Evolutionary conservation across 2,113 vertebrate genomes (phyloP).

Genomic region (Datnioides undecimradiatus): DNA sequence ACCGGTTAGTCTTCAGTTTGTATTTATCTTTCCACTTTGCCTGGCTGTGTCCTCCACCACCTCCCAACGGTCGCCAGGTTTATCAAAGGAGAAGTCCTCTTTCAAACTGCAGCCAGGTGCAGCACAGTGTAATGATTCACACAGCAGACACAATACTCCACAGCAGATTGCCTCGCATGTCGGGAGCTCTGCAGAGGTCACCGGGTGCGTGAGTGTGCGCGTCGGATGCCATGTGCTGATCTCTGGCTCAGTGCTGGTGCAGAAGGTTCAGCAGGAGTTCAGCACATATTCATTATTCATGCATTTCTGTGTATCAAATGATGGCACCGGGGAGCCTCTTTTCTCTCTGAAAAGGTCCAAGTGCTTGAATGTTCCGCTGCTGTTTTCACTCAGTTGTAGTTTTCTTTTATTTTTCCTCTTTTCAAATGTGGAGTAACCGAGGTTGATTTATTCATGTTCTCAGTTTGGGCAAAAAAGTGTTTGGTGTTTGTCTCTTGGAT

Average conservation of each 20-base stretch:
- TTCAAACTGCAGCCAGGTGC: constrained; percentile 69
- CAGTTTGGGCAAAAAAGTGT: neutral
- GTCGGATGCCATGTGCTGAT: constrained; percentile 73
- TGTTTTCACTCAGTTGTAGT: constrained; percentile 4
- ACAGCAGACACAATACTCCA: constrained; percentile 48
- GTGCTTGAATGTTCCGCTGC: neutral
- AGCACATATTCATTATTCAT: constrained; percentile 77
- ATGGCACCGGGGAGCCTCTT: constrained; percentile 38
- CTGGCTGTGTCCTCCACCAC: constrained; percentile 43
- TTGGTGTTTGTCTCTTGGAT: constrained; percentile 35
- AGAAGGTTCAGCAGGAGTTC: constrained; percentile 81
- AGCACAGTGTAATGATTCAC: constrained; percentile 65
- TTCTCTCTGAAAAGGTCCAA: constrained; percentile 23
- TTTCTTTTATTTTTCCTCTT: neutral
- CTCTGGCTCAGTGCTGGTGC: constrained; percentile 66
- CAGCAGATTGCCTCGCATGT: constrained; percentile 37
- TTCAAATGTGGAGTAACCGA: neutral
- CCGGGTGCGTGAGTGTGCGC: constrained; percentile 50
- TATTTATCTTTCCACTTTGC: constrained; percentile 70
- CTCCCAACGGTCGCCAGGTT: constrained; percentile 64
- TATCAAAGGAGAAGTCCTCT: constrained; percentile 67
- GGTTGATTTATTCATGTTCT: neutral
- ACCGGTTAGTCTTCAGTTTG: constrained; percentile 58
- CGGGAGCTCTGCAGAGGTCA: constrained; percentile 65
- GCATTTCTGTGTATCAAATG: constrained; percentile 61